Base-by-base conservation (phyloP, 2,888 invertebrate species). In the Pristionchus mayeri region DNA sequence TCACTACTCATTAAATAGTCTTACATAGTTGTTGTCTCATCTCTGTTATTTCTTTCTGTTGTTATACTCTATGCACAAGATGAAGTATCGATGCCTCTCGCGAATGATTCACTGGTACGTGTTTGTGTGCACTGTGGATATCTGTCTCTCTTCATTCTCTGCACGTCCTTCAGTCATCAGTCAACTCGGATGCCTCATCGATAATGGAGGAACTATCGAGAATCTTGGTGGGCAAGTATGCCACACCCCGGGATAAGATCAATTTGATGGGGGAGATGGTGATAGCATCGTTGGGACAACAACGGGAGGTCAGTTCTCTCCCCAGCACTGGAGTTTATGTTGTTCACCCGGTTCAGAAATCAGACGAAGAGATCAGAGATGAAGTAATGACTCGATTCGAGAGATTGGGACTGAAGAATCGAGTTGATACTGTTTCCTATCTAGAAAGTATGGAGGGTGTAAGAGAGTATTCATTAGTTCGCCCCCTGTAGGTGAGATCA, bases 181-280 rank as follows among this genome's bases (percentile, higher is more conserved):
- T 44, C 24, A 9, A 18, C 13, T 63, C 63, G 13, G 11, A 63
- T 63, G 34, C 18, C 13, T 18, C 13, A 30, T 34, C 63, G 34
- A 63, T 34, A 63, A 82, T 82, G 82, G 82, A 82, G 24, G 30
- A 82, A 34, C 9, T 82, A 21, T 82, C 54, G 3, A 13, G 34
- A 27, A 3, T 67, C 6, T 21, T 82, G 27, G 27, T 82, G 18
- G 82, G 82, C 6, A 21, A 44, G 4, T 34, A 27, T 27, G 82
- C 67, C 21, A n/a, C 21, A 52, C 67, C 82, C 13, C 44, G 21
- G 50, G 30, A 82, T 13, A 82, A 82, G 34, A 82, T 82, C 34
- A 30, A 37, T 9, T 24, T 82, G 44, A 82, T 82, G 67, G 82
- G 82, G 9, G 82, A 82, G 13, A 9, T 67, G 2, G 11, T 82